These are phyloP conservation scores for Ploceus nigricollis DNA, from an alignment of 2,113 vertebrate genomes.

Conservation along the genomic window DNA sequence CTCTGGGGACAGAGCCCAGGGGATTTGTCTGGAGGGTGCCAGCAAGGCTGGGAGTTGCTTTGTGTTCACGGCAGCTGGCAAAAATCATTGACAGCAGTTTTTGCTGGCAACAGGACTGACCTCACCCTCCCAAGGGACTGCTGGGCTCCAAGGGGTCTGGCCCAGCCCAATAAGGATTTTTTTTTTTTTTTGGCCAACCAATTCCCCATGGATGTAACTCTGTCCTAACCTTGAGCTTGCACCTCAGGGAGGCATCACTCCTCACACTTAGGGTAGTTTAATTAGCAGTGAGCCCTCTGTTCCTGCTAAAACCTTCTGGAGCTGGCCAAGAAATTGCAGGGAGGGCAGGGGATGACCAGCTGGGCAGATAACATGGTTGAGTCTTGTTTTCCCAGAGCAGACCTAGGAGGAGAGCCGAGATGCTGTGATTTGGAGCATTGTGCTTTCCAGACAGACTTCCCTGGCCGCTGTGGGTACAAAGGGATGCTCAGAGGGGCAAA, in stretches of 20 bases:
- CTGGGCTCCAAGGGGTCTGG: neutral
- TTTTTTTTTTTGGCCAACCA: neutral
- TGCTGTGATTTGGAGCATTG: neutral
- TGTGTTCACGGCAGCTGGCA: neutral
- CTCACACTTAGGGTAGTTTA: neutral
- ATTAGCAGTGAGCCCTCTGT: neutral
- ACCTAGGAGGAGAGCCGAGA: neutral
- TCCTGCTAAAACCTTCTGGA: neutral
- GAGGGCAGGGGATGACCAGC: neutral
- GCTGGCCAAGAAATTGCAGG: neutral
- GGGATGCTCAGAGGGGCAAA: neutral
- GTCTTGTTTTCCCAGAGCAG: neutral
- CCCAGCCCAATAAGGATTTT: neutral
- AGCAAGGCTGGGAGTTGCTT: neutral
- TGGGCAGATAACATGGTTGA: neutral
- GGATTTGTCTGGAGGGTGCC: neutral
- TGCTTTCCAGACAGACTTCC: neutral
- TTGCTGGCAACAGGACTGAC: neutral
- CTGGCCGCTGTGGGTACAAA: neutral
- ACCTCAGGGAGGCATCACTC: neutral
- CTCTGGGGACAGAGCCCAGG: neutral
- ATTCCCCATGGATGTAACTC: neutral
- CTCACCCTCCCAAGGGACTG: neutral
- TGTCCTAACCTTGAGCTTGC: neutral
- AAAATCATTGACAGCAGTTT: neutral